phyloP scores from a whole-genome alignment of 2,113 vertebrate species.

The Leucoraja erinaceus region DNA sequence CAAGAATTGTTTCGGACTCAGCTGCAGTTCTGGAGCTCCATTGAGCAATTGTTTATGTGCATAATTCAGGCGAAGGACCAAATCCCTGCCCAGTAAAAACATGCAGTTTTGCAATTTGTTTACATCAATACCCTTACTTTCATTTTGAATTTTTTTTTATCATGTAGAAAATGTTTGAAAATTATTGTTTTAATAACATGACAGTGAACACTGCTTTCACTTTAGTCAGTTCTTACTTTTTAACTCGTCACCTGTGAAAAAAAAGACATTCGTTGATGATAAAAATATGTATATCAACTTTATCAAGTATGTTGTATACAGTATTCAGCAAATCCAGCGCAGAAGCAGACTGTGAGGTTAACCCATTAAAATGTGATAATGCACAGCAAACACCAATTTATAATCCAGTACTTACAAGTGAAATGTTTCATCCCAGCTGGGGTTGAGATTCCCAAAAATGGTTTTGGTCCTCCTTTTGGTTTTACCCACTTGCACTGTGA shows the following conservation, averaged over 20 bases:
- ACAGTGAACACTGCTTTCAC: neutral
- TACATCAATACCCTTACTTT: neutral
- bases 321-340: neutral
- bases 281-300: neutral
- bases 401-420: slow-evolving; percentile 76
- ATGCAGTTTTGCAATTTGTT: neutral
- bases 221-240: neutral
- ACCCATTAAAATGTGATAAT: neutral
- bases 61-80: neutral
- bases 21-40: neutral
- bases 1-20: neutral
- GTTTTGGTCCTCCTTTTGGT: slow-evolving; percentile 93
- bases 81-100: neutral
- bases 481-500: slow-evolving; percentile 96
- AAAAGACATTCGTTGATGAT: neutral
- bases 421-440: slow-evolving; percentile 94
- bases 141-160: neutral
- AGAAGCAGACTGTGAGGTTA: neutral
- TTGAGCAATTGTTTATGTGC: no score
- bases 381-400: neutral
- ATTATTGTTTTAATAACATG: neutral
- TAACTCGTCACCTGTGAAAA: neutral
- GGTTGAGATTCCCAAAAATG: slow-evolving; percentile 95
- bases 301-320: neutral
- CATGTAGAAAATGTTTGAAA: neutral